Evolutionary conservation across 2,113 vertebrate species (phyloP).

Genomic region (Mirounga angustirostris): DNA sequence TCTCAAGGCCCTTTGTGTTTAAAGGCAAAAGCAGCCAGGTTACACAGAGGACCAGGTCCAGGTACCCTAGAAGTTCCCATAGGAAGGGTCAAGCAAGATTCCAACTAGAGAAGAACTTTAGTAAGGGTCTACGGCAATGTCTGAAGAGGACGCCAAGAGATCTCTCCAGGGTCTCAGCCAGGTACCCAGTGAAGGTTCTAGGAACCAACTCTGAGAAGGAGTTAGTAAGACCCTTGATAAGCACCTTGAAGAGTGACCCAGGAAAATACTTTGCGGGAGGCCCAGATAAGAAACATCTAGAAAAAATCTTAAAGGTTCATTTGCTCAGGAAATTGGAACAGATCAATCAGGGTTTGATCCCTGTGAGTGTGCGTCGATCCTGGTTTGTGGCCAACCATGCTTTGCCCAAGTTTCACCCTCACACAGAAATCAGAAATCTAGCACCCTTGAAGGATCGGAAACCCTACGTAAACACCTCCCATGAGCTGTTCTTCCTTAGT

Average conservation of each 20-base stretch:
- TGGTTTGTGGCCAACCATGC: not conserved
- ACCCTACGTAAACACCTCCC: not conserved
- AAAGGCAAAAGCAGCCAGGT: not conserved
- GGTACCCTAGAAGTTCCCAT: fast-evolving
- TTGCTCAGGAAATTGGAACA: not conserved
- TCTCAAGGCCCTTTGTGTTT: too few species aligned
- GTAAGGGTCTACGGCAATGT: fast-evolving
- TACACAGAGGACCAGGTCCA: not conserved
- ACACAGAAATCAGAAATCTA: fast-evolving
- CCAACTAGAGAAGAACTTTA: not conserved
- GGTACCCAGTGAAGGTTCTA: not conserved
- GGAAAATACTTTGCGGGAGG: not conserved
- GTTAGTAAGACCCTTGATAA: too few species aligned
- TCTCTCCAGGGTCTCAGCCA: too few species aligned
- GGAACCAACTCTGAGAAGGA: not conserved
- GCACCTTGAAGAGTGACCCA: not conserved
- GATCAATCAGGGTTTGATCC: fast-evolving
- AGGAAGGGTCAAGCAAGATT: not conserved
- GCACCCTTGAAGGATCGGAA: fast-evolving
- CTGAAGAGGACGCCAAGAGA: not conserved
- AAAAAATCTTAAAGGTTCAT: not conserved
- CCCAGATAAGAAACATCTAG: not conserved
- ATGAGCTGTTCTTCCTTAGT: not conserved
- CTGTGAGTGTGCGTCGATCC: not conserved
- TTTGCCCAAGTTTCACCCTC: too few species aligned